phyloP scores from a whole-genome alignment of 2,113 vertebrate genomes.

The Salminus brasiliensis region DNA sequence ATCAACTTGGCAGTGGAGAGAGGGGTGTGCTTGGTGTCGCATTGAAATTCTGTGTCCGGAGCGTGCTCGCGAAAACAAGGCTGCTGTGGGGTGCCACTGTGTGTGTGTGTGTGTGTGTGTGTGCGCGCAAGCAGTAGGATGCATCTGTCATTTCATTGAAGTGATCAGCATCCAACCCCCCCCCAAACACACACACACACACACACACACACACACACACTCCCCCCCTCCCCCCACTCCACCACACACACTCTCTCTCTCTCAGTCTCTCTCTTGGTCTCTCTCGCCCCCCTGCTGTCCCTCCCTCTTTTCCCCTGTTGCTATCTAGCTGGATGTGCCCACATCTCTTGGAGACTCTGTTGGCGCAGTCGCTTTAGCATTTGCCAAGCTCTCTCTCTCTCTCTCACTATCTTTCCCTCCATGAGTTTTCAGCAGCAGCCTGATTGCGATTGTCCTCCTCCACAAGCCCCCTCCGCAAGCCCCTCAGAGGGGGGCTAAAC shows the following conservation, averaged over 20 bases:
- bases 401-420: constrained; percentile 22
- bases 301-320: constrained; percentile 47
- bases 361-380: constrained; percentile 42
- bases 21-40: constrained; percentile 21
- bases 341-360: constrained; percentile 14
- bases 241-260: neutral
- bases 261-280: constrained; percentile 24
- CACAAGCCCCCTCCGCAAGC: constrained; percentile 20
- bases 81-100: constrained; percentile 38
- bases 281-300: constrained; percentile 12
- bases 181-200: neutral
- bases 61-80: constrained; percentile 29
- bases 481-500: constrained; percentile 14
- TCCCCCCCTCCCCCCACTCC: constrained; percentile 6
- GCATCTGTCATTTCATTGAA: constrained; percentile 50
- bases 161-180: constrained; percentile 44
- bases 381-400: constrained; percentile 22
- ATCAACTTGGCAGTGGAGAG: constrained; percentile 33
- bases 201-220: constrained; percentile 6
- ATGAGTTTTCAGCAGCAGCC: constrained; percentile 1
- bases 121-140: neutral
- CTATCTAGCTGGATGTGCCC: constrained; percentile 27
- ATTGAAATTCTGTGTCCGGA: constrained; percentile 39
- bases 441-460: constrained; percentile 37
- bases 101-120: constrained; percentile 13